Base-by-base conservation (phyloP, 2,888 invertebrate genomes). In the Diarsia rubi region DNA sequence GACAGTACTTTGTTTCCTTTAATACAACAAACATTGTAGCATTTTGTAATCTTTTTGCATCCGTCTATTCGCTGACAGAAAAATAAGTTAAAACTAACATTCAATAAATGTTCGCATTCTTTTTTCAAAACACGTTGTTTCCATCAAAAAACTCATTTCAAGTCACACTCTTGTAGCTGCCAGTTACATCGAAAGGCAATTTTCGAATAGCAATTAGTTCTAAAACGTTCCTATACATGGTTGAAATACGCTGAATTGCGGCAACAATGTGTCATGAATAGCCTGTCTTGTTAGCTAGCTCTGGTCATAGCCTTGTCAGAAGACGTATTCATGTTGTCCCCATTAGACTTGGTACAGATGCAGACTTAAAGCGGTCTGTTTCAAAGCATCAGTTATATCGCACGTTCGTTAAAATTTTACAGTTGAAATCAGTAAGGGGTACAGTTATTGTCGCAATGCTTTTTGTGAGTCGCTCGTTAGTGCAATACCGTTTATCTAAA, bases 131-230 rank as follows among this genome's bases (percentile, higher is more conserved):
- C 60, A 69, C 65, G 45, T 69, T 59, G 57, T 71, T 85, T 21
- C 68, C 37, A 37, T 78, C 54, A 73, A 75, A 82, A 77, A 83
- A 74, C 69, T 69, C 66, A 54, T 79, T 73, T 74, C 65, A 59
- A 45, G 59, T 79, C 60, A 83, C 59, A 54, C 65, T 69, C 52
- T 66, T 63, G 66, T 72, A 66, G 60, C 44, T 65, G 67, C 62
- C 67, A 67, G 52, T 54, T 59, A 47, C 67, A 65, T 60, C 37
- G 73, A 67, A 21, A 52, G 49, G 69, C 73, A 79, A 85, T 79
- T 86, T 86, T 77, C 78, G 72, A 78, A 87, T 75, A 75, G 78
- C 84, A 84, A 84, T 86, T 84, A 84, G 66, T 79, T 72, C 76
- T 81, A 76, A 76, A 80, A 72, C 72, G 75, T 75, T 63, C 69